These are phyloP conservation scores for Brenthis daphne DNA, from an alignment of 2,888 invertebrate genomes.

Conservation along the genomic window DNA sequence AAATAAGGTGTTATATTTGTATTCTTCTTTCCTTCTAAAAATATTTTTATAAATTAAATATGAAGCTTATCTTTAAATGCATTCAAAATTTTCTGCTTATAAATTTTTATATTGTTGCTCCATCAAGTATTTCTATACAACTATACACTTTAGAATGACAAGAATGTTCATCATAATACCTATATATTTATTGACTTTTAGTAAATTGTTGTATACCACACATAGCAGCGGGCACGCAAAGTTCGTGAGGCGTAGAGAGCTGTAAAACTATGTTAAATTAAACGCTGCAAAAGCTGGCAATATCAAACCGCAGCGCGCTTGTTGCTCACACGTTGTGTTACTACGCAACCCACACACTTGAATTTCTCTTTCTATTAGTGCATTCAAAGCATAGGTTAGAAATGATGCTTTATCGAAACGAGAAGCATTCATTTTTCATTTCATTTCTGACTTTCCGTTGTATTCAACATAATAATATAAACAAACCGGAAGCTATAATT, in stretches of 20 bases:
- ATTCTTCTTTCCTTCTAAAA: too few species aligned
- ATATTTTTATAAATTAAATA: too few species aligned
- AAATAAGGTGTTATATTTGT: too few species aligned
- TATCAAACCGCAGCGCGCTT: constrained; percentile 38
- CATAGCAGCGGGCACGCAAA: constrained; percentile 28
- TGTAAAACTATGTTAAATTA: constrained; percentile 46
- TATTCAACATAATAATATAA: neutral
- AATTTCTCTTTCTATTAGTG: neutral
- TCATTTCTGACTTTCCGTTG: neutral
- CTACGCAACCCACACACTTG: constrained; percentile 2
- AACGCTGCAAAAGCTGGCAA: constrained; percentile 36
- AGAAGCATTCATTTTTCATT: constrained; percentile 5
- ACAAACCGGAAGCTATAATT: neutral
- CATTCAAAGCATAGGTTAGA: neutral
- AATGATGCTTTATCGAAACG: constrained; percentile 7
- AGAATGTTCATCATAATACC: constrained; percentile 4
- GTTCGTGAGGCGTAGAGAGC: constrained; percentile 36
- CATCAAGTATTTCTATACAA: neutral
- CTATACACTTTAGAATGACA: neutral
- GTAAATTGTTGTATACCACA: constrained; percentile 29
- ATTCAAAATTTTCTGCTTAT: too few species aligned
- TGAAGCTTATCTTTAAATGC: too few species aligned
- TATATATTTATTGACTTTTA: constrained; percentile 6
- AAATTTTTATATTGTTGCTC: too few species aligned
- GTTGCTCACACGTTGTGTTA: constrained; percentile 28